Evolutionary conservation across 2,888 invertebrate genomes (phyloP), one percentile per base, ranked within the genome.

Genomic region (Trichogramma dendrolimi): DNA sequence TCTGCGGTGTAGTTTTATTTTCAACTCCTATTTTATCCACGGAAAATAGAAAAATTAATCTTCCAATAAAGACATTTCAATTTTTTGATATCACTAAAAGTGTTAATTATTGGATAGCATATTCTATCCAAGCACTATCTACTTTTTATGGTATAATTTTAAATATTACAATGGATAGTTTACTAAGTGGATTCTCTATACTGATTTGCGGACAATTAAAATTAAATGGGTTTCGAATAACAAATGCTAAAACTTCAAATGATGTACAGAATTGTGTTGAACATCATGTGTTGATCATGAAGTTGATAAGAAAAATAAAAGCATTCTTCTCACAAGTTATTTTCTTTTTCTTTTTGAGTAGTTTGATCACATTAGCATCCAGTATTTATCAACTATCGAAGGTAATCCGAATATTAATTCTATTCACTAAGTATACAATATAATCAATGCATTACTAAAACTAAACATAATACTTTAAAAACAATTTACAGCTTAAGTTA

Each of bases 381-480:
- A 54, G 54, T 41, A 48, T 53, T 41, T 60, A 54, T 41, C 51
- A 54, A 48, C 6, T 58, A 6, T 51, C 50, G 5, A 14, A 51
- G 58, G 58, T 58, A 58, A 27, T 27, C 27, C 27, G 27, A 27
- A 27, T 27, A 27, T 27, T 39, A 10, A 6, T 38, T 10, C 1
- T 49, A 49, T 38, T 55, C 10, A 4, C 6, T 10, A 14, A 54
- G 4, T 43, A 46, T 41, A 8, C 40, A 6, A 55, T 27, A 55
- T 55, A 41, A 52, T 8, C 11, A 41, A 14, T 48, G 8, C 5
- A 6, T 39, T 55, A 40, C 7, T 40, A 3, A 27, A 27, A 27
- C 27, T 27, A 2, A 2, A 27, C 27, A 27, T 58, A 50, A 5
- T 27, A 10, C 44, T 43, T 51, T 27, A 27, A 27, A 27, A 27